Conservation (phyloP, 2,888 invertebrate species). For the Allacma fusca region DNA sequence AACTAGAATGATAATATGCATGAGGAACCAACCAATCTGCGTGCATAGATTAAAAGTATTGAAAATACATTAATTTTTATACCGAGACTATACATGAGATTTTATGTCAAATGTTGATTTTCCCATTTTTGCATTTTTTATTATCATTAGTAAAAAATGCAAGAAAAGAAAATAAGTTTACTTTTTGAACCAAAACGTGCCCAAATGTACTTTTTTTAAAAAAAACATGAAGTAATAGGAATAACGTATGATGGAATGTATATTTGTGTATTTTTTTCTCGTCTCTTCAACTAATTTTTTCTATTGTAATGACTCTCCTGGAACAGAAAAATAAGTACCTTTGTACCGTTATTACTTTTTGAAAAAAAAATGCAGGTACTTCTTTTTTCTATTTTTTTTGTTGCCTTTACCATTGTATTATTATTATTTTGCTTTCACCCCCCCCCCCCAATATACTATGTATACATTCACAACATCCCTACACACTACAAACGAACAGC, state of each 20-base stretch:
- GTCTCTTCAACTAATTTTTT: not conserved
- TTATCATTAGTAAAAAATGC: constrained; percentile 8
- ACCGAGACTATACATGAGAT: constrained; percentile 26
- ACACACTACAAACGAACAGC: not conserved
- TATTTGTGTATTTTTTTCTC: not conserved
- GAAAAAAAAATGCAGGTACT: constrained; percentile 13
- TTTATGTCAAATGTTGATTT: not conserved
- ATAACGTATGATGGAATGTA: not conserved
- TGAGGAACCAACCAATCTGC: constrained; percentile 13
- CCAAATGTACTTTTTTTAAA: constrained; percentile 38
- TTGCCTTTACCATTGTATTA: constrained; percentile 39
- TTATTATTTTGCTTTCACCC: constrained; percentile 11
- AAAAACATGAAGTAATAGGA: constrained; percentile 7
- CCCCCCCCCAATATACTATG: not conserved
- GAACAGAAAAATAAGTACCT: constrained; percentile 5
- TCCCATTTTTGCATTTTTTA: constrained; percentile 2
- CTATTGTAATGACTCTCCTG: not conserved
- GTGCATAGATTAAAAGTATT: not conserved
- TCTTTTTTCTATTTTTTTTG: constrained; percentile 18
- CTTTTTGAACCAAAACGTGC: constrained; percentile 39
- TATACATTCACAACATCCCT: not conserved
- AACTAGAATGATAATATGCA: constrained; percentile 24
- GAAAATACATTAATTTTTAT: constrained; percentile 11
- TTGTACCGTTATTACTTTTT: constrained; percentile 18
- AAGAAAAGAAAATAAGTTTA: constrained; percentile 11